Evolutionary conservation across 2,888 invertebrate species (phyloP).

Genomic region (Gastrophysa polygoni): DNA sequence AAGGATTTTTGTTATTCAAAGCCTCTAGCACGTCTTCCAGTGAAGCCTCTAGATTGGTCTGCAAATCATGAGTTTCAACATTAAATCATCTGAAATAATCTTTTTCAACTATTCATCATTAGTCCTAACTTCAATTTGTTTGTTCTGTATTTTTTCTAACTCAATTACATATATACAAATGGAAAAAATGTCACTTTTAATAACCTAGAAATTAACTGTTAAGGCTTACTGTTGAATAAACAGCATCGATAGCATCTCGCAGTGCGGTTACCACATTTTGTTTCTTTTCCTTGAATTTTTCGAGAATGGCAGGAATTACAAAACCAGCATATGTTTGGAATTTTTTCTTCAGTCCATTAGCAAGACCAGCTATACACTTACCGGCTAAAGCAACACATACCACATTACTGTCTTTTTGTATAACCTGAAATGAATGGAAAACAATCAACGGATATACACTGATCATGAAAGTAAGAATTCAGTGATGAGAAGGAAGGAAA

Average conservation of each 20-base stretch:
- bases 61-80: conserved; percentile 37
- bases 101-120: no score
- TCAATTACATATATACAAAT: no score
- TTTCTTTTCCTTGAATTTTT: conserved; percentile 99
- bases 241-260: conserved; percentile 88
- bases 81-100: no score
- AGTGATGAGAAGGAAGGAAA: no score
- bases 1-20: conserved; percentile 90
- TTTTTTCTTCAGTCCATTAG: conserved; percentile 83
- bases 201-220: no score
- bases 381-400: conserved; percentile 87
- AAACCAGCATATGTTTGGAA: conserved; percentile 84
- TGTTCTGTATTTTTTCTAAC: no score
- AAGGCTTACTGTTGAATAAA: conserved; percentile 75
- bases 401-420: conserved; percentile 95
- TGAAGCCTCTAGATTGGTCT: conserved; percentile 83
- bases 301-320: conserved; percentile 79
- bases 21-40: conserved; percentile 86
- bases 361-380: conserved; percentile 82
- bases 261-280: conserved; percentile 84
- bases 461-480: no score
- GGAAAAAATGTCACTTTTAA: background rate
- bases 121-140: no score
- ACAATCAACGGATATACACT: background rate
- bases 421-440: conserved; percentile 63